Percentiles rank a stretch among this genome's conserved stretches.
These are phyloP conservation scores for Tipula vernalis DNA, from an alignment of 2,888 invertebrate genomes.

Conservation along the genomic window DNA sequence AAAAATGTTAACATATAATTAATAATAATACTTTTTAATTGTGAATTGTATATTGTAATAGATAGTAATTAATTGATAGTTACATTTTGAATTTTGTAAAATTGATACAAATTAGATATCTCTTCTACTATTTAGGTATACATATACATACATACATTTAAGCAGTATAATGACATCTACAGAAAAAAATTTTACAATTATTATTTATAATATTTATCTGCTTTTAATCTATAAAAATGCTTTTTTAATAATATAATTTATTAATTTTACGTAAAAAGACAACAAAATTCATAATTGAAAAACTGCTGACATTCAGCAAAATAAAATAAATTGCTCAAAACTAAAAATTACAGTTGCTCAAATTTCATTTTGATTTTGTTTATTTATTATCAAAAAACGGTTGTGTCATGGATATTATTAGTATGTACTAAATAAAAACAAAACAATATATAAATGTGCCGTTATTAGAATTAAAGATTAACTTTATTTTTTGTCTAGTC, in stretches of 20 bases:
- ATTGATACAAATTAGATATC: not conserved
- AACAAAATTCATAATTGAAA: not conserved
- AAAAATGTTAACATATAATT: not conserved
- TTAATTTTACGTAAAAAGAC: not conserved
- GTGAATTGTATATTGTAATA: not conserved
- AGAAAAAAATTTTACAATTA: not conserved
- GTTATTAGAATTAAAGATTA: constrained; percentile 10
- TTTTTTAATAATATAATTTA: not conserved
- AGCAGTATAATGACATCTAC: not conserved
- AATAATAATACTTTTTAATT: not conserved
- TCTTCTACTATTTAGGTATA: too few relatives aligned
- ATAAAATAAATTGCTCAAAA: not conserved
- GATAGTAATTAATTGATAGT: not conserved
- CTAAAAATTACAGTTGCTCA: not conserved
- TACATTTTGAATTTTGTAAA: not conserved
- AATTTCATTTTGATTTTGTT: not conserved
- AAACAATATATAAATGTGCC: constrained; percentile 10
- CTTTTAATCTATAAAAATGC: not conserved
- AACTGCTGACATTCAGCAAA: not conserved
- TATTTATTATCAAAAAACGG: not conserved
- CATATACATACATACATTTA: too few relatives aligned
- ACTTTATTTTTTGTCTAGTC: constrained; percentile 7
- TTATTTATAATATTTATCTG: not conserved
- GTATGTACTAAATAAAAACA: not conserved
- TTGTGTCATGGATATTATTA: not conserved